Conservation (phyloP, 2,113 vertebrate species). For the Genyomyrus donnyi region DNA sequence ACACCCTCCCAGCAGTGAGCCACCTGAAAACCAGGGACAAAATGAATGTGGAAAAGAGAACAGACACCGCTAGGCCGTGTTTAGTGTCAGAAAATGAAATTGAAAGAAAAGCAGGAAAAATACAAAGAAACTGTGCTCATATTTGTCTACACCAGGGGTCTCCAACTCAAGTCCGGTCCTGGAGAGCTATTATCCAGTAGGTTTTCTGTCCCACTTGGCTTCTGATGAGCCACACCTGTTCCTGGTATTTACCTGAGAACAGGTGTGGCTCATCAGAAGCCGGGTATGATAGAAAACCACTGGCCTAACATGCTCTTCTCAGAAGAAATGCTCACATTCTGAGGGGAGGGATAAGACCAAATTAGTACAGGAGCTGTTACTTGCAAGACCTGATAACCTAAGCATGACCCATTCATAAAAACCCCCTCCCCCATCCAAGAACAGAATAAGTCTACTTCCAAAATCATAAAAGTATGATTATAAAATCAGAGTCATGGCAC, state of each 20-base stretch:
- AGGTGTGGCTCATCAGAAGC: too few species aligned
- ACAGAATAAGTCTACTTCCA: not conserved
- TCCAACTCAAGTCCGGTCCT: too few species aligned
- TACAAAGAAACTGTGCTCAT: not conserved
- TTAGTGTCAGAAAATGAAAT: not conserved
- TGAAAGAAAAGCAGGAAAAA: not conserved
- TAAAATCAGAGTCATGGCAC: not conserved
- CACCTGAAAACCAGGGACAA: conserved; percentile 56
- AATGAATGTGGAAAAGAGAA: not conserved
- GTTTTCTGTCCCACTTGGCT: too few species aligned
- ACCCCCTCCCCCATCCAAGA: not conserved
- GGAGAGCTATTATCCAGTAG: not conserved
- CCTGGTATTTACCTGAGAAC: too few species aligned
- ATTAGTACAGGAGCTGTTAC: not conserved
- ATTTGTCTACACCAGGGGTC: not conserved
- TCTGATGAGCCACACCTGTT: too few species aligned
- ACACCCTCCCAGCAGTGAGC: conserved; percentile 69
- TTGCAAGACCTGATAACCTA: not conserved
- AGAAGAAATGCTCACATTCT: not conserved
- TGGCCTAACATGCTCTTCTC: not conserved
- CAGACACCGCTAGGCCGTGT: not conserved
- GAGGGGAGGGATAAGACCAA: not conserved
- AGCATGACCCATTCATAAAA: not conserved
- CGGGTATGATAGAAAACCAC: too few species aligned
- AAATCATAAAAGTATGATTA: not conserved